A percentile compares a stretch with the other conserved stretches of the same genome.
phyloP scores from a whole-genome alignment of 1,140 invertebrate species.

The Radopholus similis region DNA sequence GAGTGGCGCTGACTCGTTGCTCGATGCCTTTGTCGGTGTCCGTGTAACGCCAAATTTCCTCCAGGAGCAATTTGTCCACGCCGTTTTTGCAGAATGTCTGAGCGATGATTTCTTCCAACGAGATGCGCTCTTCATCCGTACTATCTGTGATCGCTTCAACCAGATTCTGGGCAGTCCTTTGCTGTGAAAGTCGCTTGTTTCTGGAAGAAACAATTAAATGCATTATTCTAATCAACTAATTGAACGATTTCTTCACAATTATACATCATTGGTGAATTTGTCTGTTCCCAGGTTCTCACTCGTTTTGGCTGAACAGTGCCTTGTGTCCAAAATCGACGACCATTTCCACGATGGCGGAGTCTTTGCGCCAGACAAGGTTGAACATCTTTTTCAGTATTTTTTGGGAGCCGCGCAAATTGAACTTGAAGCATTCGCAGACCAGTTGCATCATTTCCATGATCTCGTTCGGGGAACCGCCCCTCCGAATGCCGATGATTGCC shows the following conservation, averaged over 20 bases:
- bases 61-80: background rate
- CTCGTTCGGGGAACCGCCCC: background rate
- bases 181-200: background rate
- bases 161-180: conserved; percentile 16
- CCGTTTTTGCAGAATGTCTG: conserved; percentile 10
- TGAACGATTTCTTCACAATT: background rate
- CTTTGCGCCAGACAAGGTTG: conserved; percentile 29
- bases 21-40: conserved; percentile 15
- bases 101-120: conserved; percentile 24
- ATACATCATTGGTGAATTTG: background rate
- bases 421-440: conserved; percentile 28
- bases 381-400: conserved; percentile 19
- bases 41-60: conserved; percentile 14
- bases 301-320: conserved; percentile 24
- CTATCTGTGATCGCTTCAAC: conserved; percentile 19
- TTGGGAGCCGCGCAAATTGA: conserved; percentile 16
- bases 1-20: conserved; percentile 9
- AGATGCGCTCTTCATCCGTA: conserved; percentile 19
- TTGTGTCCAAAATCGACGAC: conserved; percentile 13
- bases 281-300: background rate
- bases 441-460: conserved; percentile 30
- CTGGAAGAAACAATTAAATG: conserved; percentile 3
- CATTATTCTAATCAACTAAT: background rate
- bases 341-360: background rate
- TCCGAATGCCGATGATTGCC: conserved; percentile 12